These are phyloP conservation scores for Nanger granti DNA, from an alignment of 2,113 vertebrate genomes.

Conservation along the genomic window DNA sequence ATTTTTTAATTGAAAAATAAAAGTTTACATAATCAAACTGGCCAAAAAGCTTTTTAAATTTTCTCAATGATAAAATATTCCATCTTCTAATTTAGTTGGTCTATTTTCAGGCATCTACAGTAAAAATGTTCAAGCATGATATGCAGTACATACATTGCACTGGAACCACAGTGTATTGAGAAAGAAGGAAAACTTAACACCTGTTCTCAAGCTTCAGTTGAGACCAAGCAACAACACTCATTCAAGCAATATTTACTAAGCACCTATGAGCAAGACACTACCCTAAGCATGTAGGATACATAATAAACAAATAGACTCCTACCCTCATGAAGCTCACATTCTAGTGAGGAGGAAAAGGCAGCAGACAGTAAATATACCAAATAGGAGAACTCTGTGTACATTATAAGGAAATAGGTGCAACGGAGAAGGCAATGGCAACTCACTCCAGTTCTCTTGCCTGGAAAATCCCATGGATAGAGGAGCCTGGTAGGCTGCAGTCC, in stretches of 20 bases:
- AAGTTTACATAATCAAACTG: not conserved
- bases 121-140: not conserved
- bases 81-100: not conserved
- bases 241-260: not conserved
- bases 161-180: not conserved
- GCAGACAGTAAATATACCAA: not conserved
- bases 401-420: not conserved
- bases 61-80: not conserved
- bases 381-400: not conserved
- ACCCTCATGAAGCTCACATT: not conserved
- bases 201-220: not conserved
- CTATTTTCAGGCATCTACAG: not conserved
- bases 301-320: not conserved
- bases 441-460: no score
- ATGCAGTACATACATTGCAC: not conserved
- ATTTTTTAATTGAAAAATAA: not conserved
- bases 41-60: not conserved
- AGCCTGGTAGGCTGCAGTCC: no score
- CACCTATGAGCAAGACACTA: not conserved
- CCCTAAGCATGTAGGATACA: not conserved
- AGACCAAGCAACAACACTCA: not conserved
- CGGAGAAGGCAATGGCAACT: no score
- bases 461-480: no score
- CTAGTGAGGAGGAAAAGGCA: not conserved
- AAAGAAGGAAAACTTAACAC: not conserved